A percentile compares a stretch with the other conserved stretches of the same genome.
Evolutionary conservation across 2,797 vertebrate genomes (phyloP).

Genomic region (Acanthis flammea): DNA sequence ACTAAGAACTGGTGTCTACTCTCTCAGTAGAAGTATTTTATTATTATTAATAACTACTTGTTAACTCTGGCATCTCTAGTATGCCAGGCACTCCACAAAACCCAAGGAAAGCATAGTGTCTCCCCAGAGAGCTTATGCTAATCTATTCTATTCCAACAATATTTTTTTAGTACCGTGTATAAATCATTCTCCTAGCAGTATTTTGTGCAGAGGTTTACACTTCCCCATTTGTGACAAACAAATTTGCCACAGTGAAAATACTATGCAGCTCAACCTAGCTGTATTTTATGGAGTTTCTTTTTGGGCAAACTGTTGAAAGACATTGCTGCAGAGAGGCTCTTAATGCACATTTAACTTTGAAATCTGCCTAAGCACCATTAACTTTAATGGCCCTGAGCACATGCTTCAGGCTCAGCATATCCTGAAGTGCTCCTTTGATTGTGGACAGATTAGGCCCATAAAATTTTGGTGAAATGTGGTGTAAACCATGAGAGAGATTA

Average conservation of each 20-base stretch:
- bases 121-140: neutral
- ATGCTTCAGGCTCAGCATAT: neutral
- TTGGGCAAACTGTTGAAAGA: neutral
- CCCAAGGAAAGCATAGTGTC: neutral
- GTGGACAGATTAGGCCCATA: neutral
- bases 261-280: neutral
- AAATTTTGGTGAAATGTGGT: neutral
- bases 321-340: neutral
- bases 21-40: neutral
- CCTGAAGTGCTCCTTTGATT: neutral
- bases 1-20: neutral
- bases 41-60: slow-evolving; percentile 16
- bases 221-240: neutral
- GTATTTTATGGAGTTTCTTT: slow-evolving; percentile 4
- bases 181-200: neutral
- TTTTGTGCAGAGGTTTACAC: neutral
- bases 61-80: slow-evolving; percentile 4
- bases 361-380: slow-evolving; percentile 35
- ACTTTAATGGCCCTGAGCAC: neutral
- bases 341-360: slow-evolving; percentile 26
- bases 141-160: neutral
- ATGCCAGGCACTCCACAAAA: neutral
- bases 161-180: neutral
- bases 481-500: neutral
- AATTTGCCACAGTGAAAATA: neutral